Conservation (phyloP, 2,888 invertebrate genomes). For the Spisula subtruncata region DNA sequence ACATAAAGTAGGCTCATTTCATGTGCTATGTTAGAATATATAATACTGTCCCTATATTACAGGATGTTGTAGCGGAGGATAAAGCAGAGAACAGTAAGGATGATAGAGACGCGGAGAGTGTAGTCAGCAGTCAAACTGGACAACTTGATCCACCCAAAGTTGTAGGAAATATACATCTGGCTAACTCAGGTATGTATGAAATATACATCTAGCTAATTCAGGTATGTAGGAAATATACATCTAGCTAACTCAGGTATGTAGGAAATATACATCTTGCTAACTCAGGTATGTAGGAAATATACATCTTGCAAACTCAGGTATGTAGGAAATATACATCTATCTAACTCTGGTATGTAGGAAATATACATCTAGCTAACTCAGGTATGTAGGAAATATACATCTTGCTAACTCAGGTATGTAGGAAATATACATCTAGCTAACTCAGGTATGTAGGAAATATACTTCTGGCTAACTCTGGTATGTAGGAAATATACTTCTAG, state of each 20-base stretch:
- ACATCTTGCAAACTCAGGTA: slow-evolving; percentile 86
- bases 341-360: slow-evolving; percentile 86
- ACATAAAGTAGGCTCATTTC: too few relatives aligned
- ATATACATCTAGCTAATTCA: slow-evolving; percentile 86
- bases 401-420: slow-evolving; percentile 86
- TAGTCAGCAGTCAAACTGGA: slow-evolving; percentile 38
- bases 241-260: slow-evolving; percentile 86
- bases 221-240: slow-evolving; percentile 86
- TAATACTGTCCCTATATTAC: not conserved
- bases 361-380: slow-evolving; percentile 86
- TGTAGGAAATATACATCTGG: slow-evolving; percentile 83
- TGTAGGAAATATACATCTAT: slow-evolving; percentile 84
- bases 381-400: slow-evolving; percentile 86
- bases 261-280: slow-evolving; percentile 86
- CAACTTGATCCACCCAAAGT: slow-evolving; percentile 73
- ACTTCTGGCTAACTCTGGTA: slow-evolving; percentile 86
- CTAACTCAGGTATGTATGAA: slow-evolving; percentile 86
- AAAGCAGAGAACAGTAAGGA: slow-evolving; percentile 30
- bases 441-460: slow-evolving; percentile 86
- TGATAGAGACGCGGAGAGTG: slow-evolving; percentile 45
- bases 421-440: slow-evolving; percentile 86
- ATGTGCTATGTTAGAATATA: too few relatives aligned
- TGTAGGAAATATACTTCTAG: slow-evolving; percentile 84
- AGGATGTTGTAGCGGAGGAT: slow-evolving; percentile 46
- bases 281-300: slow-evolving; percentile 86